Conservation (phyloP, 1,140 invertebrate genomes). For the Drosophila dunni region DNA sequence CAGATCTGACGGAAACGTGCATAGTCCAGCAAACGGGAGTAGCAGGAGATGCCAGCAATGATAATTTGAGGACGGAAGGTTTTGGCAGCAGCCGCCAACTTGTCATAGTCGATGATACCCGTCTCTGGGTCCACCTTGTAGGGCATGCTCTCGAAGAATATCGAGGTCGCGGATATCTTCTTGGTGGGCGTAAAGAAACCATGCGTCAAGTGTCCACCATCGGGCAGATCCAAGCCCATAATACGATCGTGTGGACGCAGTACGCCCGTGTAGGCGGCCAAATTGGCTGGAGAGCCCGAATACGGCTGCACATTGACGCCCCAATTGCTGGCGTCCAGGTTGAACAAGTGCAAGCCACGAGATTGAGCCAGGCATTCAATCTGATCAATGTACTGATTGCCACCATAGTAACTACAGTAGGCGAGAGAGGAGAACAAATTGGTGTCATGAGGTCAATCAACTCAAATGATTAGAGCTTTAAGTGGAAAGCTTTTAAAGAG, state of each 20-base stretch:
- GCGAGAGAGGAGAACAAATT: not conserved
- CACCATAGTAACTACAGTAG: slow-evolving; percentile 94
- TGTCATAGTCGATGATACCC: slow-evolving; percentile 97
- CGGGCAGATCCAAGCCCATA: slow-evolving; percentile 98
- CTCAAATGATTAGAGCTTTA: slow-evolving; percentile 2
- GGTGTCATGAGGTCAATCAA: not conserved
- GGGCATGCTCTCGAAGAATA: slow-evolving; percentile 99
- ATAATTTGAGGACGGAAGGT: slow-evolving; percentile 97
- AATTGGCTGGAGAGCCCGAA: slow-evolving; percentile 98
- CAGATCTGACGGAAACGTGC: slow-evolving; percentile 95
- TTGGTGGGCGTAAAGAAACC: slow-evolving; percentile 96
- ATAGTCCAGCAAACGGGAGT: slow-evolving; percentile 94
- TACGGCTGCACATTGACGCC: slow-evolving; percentile 99
- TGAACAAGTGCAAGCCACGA: slow-evolving; percentile 93
- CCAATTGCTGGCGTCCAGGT: slow-evolving; percentile 94
- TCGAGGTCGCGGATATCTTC: slow-evolving; percentile 98
- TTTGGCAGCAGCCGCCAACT: slow-evolving; percentile 91
- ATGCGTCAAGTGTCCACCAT: slow-evolving; percentile 98
- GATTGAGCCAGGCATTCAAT: slow-evolving; percentile 96
- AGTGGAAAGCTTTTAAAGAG: not conserved
- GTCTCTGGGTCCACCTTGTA: slow-evolving; percentile 96
- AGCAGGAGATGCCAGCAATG: slow-evolving; percentile 97
- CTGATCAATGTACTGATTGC: slow-evolving; percentile 98
- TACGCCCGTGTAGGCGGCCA: slow-evolving; percentile 96
- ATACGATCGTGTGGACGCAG: slow-evolving; percentile 97